These are phyloP conservation scores for Folsomia manolachei DNA, from an alignment of 2,888 invertebrate species.

Conservation along the genomic window DNA sequence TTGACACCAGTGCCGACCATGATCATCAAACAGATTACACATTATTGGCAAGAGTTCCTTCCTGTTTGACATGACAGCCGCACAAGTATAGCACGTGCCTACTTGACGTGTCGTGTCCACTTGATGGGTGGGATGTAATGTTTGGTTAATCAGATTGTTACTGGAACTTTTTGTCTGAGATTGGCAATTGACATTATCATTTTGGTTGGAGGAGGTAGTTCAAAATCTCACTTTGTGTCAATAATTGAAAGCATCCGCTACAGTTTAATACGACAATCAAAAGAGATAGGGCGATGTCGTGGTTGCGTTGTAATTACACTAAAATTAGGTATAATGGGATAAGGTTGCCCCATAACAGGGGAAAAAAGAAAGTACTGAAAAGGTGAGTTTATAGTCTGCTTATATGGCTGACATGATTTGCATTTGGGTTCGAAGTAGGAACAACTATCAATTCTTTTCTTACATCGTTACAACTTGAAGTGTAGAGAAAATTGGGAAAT, in stretches of 20 bases:
- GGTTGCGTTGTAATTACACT: too few species aligned
- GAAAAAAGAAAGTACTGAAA: too few species aligned
- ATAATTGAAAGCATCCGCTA: background rate
- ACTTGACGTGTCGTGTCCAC: background rate
- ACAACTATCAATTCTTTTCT: too few species aligned
- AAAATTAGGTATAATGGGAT: too few species aligned
- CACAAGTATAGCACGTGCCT: slow-evolving; percentile 10
- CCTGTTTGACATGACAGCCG: background rate
- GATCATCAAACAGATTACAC: background rate
- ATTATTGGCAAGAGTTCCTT: background rate
- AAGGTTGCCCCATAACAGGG: too few species aligned
- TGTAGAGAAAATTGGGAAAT: background rate
- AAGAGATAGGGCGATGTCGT: too few species aligned
- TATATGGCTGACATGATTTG: too few species aligned
- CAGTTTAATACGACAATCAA: too few species aligned
- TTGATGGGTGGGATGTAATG: background rate
- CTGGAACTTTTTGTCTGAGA: background rate
- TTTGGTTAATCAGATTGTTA: background rate
- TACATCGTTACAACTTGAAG: too few species aligned
- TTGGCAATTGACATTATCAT: background rate
- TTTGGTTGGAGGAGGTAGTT: background rate
- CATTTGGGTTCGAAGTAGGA: too few species aligned
- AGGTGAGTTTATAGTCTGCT: too few species aligned
- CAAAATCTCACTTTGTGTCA: background rate
- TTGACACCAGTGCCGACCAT: background rate